Evolutionary conservation across 2,888 invertebrate species (phyloP).

Genomic region (Apeira syringaria): DNA sequence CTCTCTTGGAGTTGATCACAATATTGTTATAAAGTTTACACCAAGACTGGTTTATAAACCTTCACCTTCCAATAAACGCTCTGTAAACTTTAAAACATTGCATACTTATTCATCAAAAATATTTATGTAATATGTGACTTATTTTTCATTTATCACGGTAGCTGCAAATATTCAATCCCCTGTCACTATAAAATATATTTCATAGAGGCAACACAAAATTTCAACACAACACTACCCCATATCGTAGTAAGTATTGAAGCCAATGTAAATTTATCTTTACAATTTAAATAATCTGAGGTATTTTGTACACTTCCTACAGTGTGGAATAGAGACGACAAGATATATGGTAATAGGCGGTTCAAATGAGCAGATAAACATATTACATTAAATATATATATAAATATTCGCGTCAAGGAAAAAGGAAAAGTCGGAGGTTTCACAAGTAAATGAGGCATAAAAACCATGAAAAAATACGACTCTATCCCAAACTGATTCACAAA

Average conservation of each 20-base stretch:
- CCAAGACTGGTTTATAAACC: slow-evolving; percentile 18
- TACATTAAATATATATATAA: neutral
- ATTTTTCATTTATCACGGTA: slow-evolving; percentile 2
- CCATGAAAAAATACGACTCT: slow-evolving; percentile 4
- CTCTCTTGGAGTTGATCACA: slow-evolving; percentile 8
- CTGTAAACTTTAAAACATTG: no score
- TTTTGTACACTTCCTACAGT: slow-evolving; percentile 16
- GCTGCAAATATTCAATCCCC: slow-evolving; percentile 7
- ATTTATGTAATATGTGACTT: no score
- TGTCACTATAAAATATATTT: neutral
- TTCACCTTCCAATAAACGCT: slow-evolving; percentile 11
- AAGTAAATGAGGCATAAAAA: neutral
- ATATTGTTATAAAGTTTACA: slow-evolving; percentile 17
- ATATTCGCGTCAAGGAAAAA: no score
- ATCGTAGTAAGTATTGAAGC: slow-evolving; percentile 14
- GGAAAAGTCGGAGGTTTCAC: no score
- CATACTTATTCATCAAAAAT: no score
- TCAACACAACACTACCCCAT: slow-evolving; percentile 5
- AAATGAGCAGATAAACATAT: slow-evolving; percentile 18
- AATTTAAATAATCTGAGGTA: slow-evolving; percentile 23
- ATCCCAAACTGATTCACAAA: slow-evolving; percentile 12
- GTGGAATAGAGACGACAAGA: slow-evolving; percentile 17
- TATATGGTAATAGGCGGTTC: slow-evolving; percentile 24
- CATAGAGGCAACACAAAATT: neutral
- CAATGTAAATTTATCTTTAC: slow-evolving; percentile 14